These are phyloP conservation scores for Hypercompe scribonia DNA, from an alignment of 2,888 invertebrate genomes.

Conservation along the genomic window DNA sequence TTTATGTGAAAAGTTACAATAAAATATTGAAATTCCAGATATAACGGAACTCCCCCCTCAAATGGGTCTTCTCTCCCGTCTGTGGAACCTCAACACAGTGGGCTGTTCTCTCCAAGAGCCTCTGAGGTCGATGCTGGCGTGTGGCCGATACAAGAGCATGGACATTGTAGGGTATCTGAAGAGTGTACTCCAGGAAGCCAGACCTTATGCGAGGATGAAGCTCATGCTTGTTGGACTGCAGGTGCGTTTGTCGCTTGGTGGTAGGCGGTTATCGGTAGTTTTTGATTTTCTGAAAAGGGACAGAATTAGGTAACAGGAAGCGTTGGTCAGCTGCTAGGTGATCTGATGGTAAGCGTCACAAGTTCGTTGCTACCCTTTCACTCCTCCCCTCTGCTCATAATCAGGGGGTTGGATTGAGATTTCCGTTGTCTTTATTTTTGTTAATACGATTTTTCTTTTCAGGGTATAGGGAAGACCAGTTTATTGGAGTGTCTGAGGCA, in stretches of 20 bases:
- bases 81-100: slow-evolving; percentile 98
- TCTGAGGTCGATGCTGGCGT: slow-evolving; percentile 94
- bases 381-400: too few relatives aligned
- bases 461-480: slow-evolving; percentile 94
- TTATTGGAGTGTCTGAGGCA: slow-evolving; percentile 94
- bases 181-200: slow-evolving; percentile 93
- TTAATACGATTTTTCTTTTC: slow-evolving; percentile 19
- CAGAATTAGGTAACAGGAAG: too few relatives aligned
- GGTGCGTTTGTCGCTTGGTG: slow-evolving; percentile 51
- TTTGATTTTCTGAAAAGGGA: too few relatives aligned
- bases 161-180: slow-evolving; percentile 97
- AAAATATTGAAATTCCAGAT: slow-evolving; percentile 76
- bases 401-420: too few relatives aligned
- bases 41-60: slow-evolving; percentile 96
- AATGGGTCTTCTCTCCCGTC: slow-evolving; percentile 96
- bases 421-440: too few relatives aligned
- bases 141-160: slow-evolving; percentile 97
- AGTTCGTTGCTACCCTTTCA: too few relatives aligned
- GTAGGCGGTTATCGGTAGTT: background rate
- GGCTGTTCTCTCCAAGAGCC: slow-evolving; percentile 96
- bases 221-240: slow-evolving; percentile 98
- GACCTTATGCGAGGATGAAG: slow-evolving; percentile 97
- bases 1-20: too few relatives aligned
- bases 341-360: too few relatives aligned
- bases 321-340: too few relatives aligned